Percentiles rank a stretch among this genome's conserved stretches.
Conservation (phyloP, 2,888 invertebrate genomes). For the Nephrocerus scutellatus region DNA sequence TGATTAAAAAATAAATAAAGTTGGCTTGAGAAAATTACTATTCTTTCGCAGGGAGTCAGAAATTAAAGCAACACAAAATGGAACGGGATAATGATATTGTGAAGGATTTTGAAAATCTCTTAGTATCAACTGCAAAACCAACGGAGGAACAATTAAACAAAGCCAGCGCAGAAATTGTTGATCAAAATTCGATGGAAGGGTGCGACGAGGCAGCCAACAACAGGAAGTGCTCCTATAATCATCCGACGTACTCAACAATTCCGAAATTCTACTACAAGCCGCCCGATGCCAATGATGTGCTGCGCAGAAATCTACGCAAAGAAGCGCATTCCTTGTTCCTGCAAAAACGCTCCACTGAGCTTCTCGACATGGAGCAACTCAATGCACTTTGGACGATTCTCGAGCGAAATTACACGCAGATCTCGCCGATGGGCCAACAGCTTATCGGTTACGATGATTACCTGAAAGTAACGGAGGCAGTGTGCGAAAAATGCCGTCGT, state of each 20-base stretch:
- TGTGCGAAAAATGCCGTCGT: conserved; percentile 64
- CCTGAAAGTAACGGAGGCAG: conserved; percentile 66
- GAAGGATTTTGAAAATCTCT: conserved; percentile 30
- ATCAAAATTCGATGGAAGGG: no score
- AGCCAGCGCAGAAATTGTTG: no score
- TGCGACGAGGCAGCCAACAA: not conserved
- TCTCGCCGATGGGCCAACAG: conserved; percentile 68
- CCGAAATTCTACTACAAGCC: conserved; percentile 71
- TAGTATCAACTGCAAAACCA: conserved; percentile 23
- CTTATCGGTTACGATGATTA: conserved; percentile 81
- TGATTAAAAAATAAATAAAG: no score
- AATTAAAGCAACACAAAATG: no score
- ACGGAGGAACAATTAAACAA: conserved; percentile 26
- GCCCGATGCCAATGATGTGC: conserved; percentile 67
- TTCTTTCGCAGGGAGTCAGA: no score
- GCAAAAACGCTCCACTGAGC: conserved; percentile 73
- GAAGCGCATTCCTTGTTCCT: conserved; percentile 83
- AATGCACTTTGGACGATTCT: conserved; percentile 77
- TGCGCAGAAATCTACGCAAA: conserved; percentile 76
- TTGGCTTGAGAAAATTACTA: no score
- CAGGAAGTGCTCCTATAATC: conserved; percentile 10
- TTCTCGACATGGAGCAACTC: conserved; percentile 81
- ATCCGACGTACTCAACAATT: conserved; percentile 52
- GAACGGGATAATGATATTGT: conserved; percentile 38
- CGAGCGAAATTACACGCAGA: conserved; percentile 68